Evolutionary conservation across 1,140 invertebrate genomes (phyloP), one percentile per base, ranked within the genome.

Genomic region (Bombus picipes): DNA sequence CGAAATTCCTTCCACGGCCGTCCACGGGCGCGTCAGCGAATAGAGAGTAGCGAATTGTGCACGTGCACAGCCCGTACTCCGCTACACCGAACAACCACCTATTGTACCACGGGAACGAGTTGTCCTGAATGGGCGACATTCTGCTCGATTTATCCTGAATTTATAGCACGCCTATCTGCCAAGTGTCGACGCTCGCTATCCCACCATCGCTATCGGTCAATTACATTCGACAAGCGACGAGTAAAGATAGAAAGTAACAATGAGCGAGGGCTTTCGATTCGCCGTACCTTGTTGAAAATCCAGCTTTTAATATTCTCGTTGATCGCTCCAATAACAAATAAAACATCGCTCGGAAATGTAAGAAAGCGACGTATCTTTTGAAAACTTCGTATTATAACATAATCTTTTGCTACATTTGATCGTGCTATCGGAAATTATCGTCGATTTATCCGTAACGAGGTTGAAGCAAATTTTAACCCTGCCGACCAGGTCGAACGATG

Each of bases 141-240:
- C 65, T 53, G 82, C 82, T 84, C 82, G 82, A 83, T 83, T 78
- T 83, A 83, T 66, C 66, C 53, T 37, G 47, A 79, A 84, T 84
- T 84, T 84, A 84, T 79, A 43, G 47, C 47, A 10, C 47, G 47
- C 75, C 74, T 83, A 76, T 68, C 81, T 65, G n/a, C 57, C 22
- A 25, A 59, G 71, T 59, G 74, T 83, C 70, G 70, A 59, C 71
- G n/a, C 37, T 32, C 47, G 65, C 22, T 78, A 70, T 83, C 62
- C 37, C 18, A 4, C 37, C 18, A 25, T 18, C 47, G n/a, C 28
- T 37, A 71, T 76, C 22, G 43, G 62, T 71, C 75, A 71, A 84
- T 83, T 83, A 78, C 75, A 25, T 43, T 34, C 82, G 75, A 41
- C 47, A 8, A 39, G 1, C 13, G n/a, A 22, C 65, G 28, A 57